Evolutionary conservation across 1,140 invertebrate genomes (phyloP), one percentile per base, ranked within the genome.

Genomic region (Neodiprion fabricii): DNA sequence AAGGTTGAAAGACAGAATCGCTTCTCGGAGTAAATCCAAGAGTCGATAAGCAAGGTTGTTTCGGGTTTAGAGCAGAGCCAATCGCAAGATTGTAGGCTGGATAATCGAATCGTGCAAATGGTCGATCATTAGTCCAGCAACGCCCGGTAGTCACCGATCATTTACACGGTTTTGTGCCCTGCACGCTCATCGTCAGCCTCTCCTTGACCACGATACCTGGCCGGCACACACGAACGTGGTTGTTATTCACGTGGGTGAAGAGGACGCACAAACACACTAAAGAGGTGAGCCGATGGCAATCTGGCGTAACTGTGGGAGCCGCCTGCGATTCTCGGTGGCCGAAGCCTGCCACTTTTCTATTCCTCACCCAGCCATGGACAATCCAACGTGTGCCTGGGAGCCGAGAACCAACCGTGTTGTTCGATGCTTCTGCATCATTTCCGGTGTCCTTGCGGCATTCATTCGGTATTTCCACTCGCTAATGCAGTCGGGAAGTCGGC

Each of bases 141-240:
- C 28, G 28, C 28, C 28, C 28, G 28, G 28, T 40, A 40, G 28
- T 40, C 28, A 40, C 2, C 28, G 28, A 40, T 40, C 28, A 40
- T 40, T 40, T 40, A 40, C 28, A 40, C 28, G 28, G 28, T 40
- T 40, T 40, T 40, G 28, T 40, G 28, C 28, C 28, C 28, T 40
- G 28, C 28, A 40, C 28, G 28, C 28, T 40, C 28, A 40, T 40
- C 28, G 5, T 40, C 28, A 61, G n/a, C n/a, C 53, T 61, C 53
- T 61, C 53, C 53, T 61, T 61, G 53, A 61, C 53, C 53, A 61
- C 53, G 53, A 61, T 61, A 61, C 53, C n/a, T 17, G 53, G 53
- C 53, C 53, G 53, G n/a, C 53, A 61, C 50, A 53, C 53, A 61
- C n/a, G n/a, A 12, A 61, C 53, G 28, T 1, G 28, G 28, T 40